A percentile compares a stretch with the other conserved stretches of the same genome.
These are phyloP conservation scores for Plutella xylostella DNA, from an alignment of 2,888 invertebrate genomes.

Conservation along the genomic window DNA sequence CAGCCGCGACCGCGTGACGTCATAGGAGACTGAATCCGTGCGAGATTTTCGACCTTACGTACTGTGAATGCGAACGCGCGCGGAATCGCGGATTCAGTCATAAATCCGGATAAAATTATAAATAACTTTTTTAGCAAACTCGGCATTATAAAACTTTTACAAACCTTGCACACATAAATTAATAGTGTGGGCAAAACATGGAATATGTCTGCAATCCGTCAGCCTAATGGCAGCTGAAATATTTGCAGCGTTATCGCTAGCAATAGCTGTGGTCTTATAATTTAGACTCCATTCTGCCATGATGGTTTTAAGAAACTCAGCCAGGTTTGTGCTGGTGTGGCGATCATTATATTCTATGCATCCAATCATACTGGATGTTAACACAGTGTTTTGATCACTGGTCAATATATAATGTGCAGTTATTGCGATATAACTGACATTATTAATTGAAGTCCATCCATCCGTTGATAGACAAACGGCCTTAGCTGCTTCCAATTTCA, in stretches of 20 bases:
- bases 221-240: not conserved
- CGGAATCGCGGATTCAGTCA: too few relatives aligned
- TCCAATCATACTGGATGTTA: not conserved
- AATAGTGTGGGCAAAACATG: not conserved
- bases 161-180: not conserved
- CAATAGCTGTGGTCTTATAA: not conserved
- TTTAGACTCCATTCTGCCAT: not conserved
- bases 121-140: too few relatives aligned
- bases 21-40: too few relatives aligned
- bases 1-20: too few relatives aligned
- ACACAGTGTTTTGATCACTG: not conserved
- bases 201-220: not conserved
- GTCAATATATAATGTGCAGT: not conserved
- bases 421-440: too few relatives aligned
- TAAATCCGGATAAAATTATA: too few relatives aligned
- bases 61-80: too few relatives aligned
- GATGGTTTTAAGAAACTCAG: not conserved
- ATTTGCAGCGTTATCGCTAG: constrained; percentile 2
- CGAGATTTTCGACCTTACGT: too few relatives aligned
- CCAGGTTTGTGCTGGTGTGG: not conserved
- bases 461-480: not conserved
- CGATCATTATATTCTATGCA: not conserved
- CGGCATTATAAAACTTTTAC: too few relatives aligned
- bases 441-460: not conserved
- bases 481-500: constrained; percentile 5